Base-by-base conservation (phyloP, 2,113 vertebrate genomes). In the Jacana jacana region DNA sequence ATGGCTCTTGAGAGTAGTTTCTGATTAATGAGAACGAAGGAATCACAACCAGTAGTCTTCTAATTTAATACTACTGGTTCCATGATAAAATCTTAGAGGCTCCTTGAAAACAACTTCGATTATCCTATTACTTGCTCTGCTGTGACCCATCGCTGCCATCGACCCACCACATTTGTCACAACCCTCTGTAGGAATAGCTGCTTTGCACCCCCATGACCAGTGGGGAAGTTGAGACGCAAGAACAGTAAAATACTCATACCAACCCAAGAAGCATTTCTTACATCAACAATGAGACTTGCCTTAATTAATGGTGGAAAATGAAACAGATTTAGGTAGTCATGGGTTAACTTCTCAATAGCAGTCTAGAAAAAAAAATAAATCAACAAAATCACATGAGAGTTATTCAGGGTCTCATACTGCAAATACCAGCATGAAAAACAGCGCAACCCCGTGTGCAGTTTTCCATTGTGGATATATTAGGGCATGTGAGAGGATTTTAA, bases 221-320 rank as follows among this genome's bases (percentile, higher is more conserved):
- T 6, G 76, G 30, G 35, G 17, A 77, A 64, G 55, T 4, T 86
- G 83, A 88, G 76, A 70, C 30, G 31, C 1, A 2, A 61, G 35
- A 95, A 68, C 24, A 76, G 44, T 57, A 33, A 61, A 77, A 79
- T 28, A 81, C 24, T 81, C 80, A 60, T 16, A 83, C 44, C 77
- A 88, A 86, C 71, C 75, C 0, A 1, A 95, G 91, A 40, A 84
- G 54, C 42, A 37, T 1, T 28, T 69, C 88, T 85, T 93, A 68
- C 6, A 75, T 19, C 81, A 95, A 88, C 68, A 72, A 7, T 16
- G 25, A 52, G 35, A 95, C 96, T 97, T 98, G 98, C 99, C 99
- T 99, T 99, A 85, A 98, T 98, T 88, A 99, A 97, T 15, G 99
- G 99, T 30, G 99, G 99, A 95, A 99, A 99, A 97, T 99, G 99